Evolutionary conservation across 1,140 invertebrate species (phyloP).

Genomic region (Neodiprion pinetum): DNA sequence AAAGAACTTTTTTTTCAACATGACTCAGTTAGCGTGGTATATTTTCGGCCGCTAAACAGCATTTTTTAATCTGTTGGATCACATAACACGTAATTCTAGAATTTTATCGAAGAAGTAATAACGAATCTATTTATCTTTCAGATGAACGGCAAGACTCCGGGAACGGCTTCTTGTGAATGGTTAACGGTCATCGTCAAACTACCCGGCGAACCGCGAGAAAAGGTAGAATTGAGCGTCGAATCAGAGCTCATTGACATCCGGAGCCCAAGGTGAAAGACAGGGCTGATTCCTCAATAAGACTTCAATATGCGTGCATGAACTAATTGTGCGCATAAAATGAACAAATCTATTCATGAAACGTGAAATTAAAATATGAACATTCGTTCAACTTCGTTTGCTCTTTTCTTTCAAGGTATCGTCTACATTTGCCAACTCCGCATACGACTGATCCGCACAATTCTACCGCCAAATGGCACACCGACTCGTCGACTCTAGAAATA

Average conservation of each 20-base stretch:
- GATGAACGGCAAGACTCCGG: conserved; percentile 85
- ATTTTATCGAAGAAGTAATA: conserved; percentile 4
- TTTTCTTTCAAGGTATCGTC: conserved; percentile 62
- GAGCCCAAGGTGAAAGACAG: conserved; percentile 57
- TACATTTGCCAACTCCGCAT: conserved; percentile 80
- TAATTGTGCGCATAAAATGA: conserved; percentile 17
- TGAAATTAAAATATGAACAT: conserved; percentile 30
- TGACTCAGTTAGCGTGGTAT: background rate
- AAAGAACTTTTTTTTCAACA: too few species aligned
- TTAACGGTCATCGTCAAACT: conserved; percentile 78
- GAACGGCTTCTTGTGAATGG: conserved; percentile 85
- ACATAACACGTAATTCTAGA: background rate
- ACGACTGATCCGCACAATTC: conserved; percentile 79
- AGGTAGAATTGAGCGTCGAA: conserved; percentile 75
- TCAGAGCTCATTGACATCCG: conserved; percentile 72
- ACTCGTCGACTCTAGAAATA: conserved; percentile 71
- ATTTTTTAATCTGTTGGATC: background rate
- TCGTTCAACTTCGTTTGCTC: conserved; percentile 8
- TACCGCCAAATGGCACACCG: conserved; percentile 79
- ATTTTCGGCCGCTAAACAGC: background rate
- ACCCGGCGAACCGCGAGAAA: conserved; percentile 72
- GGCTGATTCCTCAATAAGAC: background rate
- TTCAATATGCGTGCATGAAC: conserved; percentile 11
- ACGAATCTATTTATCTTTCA: conserved; percentile 49
- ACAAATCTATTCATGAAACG: conserved; percentile 35